phyloP scores from a whole-genome alignment of 1,140 invertebrate genomes.

The Drosophila pseudoananassae region DNA sequence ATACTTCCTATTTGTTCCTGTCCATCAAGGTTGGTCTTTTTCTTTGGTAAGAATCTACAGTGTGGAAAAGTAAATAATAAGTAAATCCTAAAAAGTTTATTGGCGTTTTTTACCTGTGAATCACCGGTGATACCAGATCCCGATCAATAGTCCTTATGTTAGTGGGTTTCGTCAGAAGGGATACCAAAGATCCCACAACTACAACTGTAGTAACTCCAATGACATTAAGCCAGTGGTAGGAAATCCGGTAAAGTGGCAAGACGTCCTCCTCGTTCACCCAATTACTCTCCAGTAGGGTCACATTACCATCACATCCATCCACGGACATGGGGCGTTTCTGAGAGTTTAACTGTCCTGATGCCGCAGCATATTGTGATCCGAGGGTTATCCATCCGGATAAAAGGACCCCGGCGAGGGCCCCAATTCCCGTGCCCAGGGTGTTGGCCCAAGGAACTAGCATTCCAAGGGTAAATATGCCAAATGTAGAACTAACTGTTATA shows the following conservation, averaged over 20 bases:
- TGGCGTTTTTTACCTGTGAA: slow-evolving; percentile 83
- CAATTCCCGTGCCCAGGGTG: slow-evolving; percentile 86
- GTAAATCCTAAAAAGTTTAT: background rate
- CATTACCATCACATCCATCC: slow-evolving; percentile 69
- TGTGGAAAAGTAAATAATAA: background rate
- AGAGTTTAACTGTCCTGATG: slow-evolving; percentile 80
- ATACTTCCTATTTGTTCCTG: too few species aligned
- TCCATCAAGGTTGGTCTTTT: background rate
- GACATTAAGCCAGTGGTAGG: slow-evolving; percentile 91
- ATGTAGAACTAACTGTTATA: slow-evolving; percentile 92
- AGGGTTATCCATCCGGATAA: slow-evolving; percentile 86
- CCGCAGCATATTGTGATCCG: slow-evolving; percentile 85
- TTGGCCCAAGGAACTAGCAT: slow-evolving; percentile 94
- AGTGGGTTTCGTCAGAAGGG: slow-evolving; percentile 87
- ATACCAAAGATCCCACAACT: slow-evolving; percentile 88
- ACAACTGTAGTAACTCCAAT: slow-evolving; percentile 87
- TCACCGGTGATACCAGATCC: slow-evolving; percentile 87
- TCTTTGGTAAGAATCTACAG: slow-evolving; percentile 70
- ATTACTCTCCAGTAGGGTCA: slow-evolving; percentile 46
- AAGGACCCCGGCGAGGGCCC: slow-evolving; percentile 85
- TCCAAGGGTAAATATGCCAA: slow-evolving; percentile 93
- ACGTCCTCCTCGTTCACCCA: slow-evolving; percentile 85
- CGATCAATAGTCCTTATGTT: slow-evolving; percentile 86
- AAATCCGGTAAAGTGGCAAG: slow-evolving; percentile 89
- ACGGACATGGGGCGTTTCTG: slow-evolving; percentile 83